Evolutionary conservation across 2,888 invertebrate genomes (phyloP).

Genomic region (Napeogenes sylphis): DNA sequence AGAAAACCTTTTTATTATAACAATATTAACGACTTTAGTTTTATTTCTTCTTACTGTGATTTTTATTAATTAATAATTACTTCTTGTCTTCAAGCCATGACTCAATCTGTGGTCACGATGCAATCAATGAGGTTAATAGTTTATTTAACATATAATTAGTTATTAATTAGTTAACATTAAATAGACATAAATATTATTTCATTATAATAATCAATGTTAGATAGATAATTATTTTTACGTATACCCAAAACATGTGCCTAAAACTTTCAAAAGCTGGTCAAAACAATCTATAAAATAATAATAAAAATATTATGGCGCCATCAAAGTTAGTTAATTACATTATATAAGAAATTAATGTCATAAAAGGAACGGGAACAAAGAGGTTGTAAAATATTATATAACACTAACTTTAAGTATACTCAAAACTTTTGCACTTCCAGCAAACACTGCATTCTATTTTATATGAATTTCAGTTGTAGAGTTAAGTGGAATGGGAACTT

Average conservation of each 20-base stretch:
- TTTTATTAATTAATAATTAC: too few relatives aligned
- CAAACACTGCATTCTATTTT: conserved; percentile 2
- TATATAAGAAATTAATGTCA: not conserved
- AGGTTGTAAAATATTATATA: conserved; percentile 3
- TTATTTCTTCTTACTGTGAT: too few relatives aligned
- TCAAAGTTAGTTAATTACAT: not conserved
- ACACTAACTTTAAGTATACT: not conserved
- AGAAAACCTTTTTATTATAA: too few relatives aligned
- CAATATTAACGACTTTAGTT: too few relatives aligned
- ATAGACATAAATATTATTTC: too few relatives aligned
- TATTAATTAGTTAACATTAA: too few relatives aligned
- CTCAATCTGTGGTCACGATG: not conserved
- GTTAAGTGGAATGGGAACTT: conserved; percentile 1
- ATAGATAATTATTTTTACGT: too few relatives aligned
- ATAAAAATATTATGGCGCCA: not conserved
- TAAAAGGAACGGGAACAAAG: not conserved
- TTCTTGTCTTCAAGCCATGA: not conserved
- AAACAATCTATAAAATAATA: not conserved
- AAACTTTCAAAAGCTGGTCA: too few relatives aligned
- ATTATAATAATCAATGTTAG: too few relatives aligned
- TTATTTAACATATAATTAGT: too few relatives aligned
- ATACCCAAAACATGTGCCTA: too few relatives aligned
- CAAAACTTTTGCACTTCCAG: conserved; percentile 2
- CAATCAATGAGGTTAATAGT: not conserved
- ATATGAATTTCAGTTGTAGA: not conserved